A percentile compares a stretch with the other conserved stretches of the same genome.
Evolutionary conservation across 2,797 vertebrate genomes (phyloP).

Genomic region (Oryzias dopingdopingensis): DNA sequence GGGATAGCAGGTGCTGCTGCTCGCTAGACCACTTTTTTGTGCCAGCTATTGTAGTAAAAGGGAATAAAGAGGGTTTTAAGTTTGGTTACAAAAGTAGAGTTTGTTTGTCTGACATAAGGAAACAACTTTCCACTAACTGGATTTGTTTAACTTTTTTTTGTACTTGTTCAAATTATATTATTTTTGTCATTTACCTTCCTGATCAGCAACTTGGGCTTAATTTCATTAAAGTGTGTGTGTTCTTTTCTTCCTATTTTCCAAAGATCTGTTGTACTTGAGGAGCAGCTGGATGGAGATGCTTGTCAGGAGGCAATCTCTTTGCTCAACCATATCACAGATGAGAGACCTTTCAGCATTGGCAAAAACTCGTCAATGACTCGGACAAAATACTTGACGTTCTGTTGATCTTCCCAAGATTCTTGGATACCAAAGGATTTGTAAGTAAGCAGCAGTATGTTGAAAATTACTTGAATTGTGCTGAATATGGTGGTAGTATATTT

Average conservation of each 20-base stretch:
- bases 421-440: constrained; percentile 6
- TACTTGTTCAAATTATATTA: too few relatives aligned
- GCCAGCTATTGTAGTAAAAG: too few relatives aligned
- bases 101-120: too few relatives aligned
- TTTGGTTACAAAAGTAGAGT: too few relatives aligned
- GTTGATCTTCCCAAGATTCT: constrained; percentile 11
- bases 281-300: constrained; percentile 40
- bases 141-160: too few relatives aligned
- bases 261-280: constrained; percentile 26
- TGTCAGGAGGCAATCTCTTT: constrained; percentile 45
- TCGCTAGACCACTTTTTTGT: too few relatives aligned
- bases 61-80: too few relatives aligned
- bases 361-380: constrained; percentile 33
- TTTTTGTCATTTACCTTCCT: neutral
- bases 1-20: too few relatives aligned
- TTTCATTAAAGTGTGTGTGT: neutral
- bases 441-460: constrained; percentile 1
- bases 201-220: neutral
- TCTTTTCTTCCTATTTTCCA: constrained; percentile 19
- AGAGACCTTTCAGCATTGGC: constrained; percentile 40
- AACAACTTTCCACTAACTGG: too few relatives aligned
- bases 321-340: constrained; percentile 38
- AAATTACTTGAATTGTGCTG: neutral
- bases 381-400: constrained; percentile 16
- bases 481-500: constrained; percentile 6